phyloP scores from a whole-genome alignment of 2,113 vertebrate species.

The Plectropomus leopardus region DNA sequence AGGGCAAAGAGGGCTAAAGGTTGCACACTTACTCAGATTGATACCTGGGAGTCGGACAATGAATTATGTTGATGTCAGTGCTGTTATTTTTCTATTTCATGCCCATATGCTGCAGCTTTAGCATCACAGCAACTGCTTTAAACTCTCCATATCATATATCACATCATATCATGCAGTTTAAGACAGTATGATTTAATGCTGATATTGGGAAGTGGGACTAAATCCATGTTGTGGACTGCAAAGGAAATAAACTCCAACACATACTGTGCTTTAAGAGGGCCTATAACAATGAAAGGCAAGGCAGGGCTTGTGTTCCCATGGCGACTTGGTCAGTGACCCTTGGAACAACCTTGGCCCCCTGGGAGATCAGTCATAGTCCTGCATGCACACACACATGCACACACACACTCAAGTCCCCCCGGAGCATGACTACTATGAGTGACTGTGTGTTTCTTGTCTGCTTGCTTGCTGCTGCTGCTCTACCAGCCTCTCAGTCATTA shows the following conservation, averaged over 20 bases:
- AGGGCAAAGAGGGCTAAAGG: not conserved
- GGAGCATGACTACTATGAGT: conserved; percentile 49
- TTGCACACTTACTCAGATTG: conserved; percentile 18
- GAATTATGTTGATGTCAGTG: conserved; percentile 1
- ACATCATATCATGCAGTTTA: not conserved
- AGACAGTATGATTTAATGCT: not conserved
- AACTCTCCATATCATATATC: not conserved
- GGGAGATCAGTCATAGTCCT: conserved; percentile 70
- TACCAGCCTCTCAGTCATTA: conserved; percentile 44
- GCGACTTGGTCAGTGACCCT: conserved; percentile 74
- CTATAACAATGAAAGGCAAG: conserved; percentile 47
- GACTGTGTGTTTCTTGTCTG: conserved; percentile 59
- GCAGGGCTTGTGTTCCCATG: conserved; percentile 77
- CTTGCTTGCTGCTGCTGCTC: conserved; percentile 41
- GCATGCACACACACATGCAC: conserved; percentile 18
- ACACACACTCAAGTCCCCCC: conserved; percentile 22
- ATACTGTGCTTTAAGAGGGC: conserved; percentile 22
- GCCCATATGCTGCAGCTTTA: not conserved
- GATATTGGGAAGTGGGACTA: not conserved
- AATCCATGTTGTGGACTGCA: not conserved
- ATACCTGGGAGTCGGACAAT: not conserved
- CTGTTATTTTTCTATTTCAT: not conserved
- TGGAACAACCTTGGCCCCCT: conserved; percentile 70
- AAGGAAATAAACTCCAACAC: conserved; percentile 1
- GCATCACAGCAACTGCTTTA: not conserved